A percentile compares a stretch with the other conserved stretches of the same genome.
These are phyloP conservation scores for Leucoraja ocellata DNA, from an alignment of 2,797 vertebrate genomes.

Conservation along the genomic window DNA sequence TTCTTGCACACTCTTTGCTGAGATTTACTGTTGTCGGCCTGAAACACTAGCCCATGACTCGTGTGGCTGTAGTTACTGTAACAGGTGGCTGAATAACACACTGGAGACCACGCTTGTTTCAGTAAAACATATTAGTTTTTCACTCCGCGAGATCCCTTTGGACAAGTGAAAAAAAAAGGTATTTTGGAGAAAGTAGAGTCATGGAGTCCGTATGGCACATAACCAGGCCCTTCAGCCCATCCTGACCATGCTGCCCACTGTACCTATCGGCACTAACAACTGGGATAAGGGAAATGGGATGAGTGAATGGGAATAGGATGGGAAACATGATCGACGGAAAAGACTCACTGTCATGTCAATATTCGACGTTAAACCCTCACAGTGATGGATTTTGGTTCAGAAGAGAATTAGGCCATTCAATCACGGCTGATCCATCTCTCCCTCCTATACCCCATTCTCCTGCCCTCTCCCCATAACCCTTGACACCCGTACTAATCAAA, in stretches of 20 bases:
- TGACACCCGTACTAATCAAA: no score
- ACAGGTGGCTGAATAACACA: neutral
- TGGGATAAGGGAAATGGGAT: no score
- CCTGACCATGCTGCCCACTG: no score
- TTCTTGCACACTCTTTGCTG: no score
- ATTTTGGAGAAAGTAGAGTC: no score
- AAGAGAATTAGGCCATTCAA: no score
- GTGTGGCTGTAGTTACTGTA: neutral
- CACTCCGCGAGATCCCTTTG: neutral
- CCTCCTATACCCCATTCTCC: no score
- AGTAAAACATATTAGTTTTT: slow-evolving; percentile 16
- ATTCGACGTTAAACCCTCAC: neutral
- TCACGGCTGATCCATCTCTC: no score
- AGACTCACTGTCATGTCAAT: neutral
- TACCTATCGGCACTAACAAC: no score
- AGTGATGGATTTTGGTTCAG: no score
- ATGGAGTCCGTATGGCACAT: no score
- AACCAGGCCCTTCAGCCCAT: neutral
- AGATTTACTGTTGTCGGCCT: neutral
- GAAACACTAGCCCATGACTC: neutral
- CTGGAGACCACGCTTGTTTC: neutral
- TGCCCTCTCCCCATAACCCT: no score
- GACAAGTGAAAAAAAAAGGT: neutral
- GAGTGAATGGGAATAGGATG: neutral
- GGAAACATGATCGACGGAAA: neutral